Evolutionary conservation across 2,113 vertebrate species (phyloP).

Genomic region (Paratilapia polleni): DNA sequence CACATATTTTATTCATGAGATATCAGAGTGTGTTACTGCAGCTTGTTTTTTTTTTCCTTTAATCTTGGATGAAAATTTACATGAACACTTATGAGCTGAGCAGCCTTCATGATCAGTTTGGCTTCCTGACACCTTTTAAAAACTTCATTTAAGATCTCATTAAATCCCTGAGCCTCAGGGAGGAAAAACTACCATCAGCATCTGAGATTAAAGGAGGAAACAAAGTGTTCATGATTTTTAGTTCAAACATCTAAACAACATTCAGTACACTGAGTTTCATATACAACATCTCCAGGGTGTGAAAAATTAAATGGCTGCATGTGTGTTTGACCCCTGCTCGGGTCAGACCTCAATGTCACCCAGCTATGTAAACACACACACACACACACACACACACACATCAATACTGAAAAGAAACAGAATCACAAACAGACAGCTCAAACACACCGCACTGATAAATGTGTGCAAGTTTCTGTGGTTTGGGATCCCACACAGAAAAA

Average conservation of each 20-base stretch:
- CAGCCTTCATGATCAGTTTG: not conserved
- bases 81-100: not conserved
- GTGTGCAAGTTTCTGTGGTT: not conserved
- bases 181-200: not conserved
- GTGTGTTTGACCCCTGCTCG: not conserved
- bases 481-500: too few relatives aligned
- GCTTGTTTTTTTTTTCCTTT: not conserved
- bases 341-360: slow-evolving; percentile 9
- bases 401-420: too few relatives aligned
- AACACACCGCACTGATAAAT: not conserved
- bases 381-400: slow-evolving; percentile 8
- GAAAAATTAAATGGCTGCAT: not conserved
- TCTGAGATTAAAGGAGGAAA: too few relatives aligned
- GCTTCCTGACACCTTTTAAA: not conserved
- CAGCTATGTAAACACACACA: slow-evolving; percentile 20
- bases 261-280: not conserved
- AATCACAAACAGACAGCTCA: not conserved
- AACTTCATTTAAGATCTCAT: not conserved
- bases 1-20: slow-evolving; percentile 36
- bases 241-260: too few relatives aligned
- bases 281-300: rapidly evolving
- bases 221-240: too few relatives aligned
- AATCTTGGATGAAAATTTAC: not conserved
- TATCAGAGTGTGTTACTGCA: not conserved
- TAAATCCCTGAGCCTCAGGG: not conserved